Evolutionary conservation across 2,797 vertebrate species (phyloP).

Genomic region (Garrulus glandarius): DNA sequence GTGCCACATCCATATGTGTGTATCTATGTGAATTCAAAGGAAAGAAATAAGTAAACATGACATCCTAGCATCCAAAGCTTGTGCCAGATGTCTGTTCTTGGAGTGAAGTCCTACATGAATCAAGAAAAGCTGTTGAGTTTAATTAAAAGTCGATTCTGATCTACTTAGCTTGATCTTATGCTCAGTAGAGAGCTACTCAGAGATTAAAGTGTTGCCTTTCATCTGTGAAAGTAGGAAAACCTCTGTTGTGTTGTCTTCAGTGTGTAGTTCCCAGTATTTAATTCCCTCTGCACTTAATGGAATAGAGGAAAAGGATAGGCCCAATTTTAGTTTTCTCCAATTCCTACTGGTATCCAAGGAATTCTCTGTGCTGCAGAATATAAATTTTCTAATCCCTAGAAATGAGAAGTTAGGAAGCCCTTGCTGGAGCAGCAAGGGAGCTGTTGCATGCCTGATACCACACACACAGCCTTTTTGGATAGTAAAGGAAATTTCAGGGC

Average conservation of each 20-base stretch:
- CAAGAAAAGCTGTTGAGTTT: constrained; percentile 4
- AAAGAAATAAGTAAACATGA: not conserved
- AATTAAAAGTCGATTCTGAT: not conserved
- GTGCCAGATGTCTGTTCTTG: not conserved
- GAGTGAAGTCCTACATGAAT: not conserved
- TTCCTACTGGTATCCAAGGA: not conserved
- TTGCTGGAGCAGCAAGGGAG: not conserved
- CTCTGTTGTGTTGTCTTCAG: not conserved
- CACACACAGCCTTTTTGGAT: not conserved
- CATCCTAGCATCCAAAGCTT: not conserved
- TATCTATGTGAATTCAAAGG: not conserved
- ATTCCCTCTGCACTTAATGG: not conserved
- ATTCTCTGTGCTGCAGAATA: not conserved
- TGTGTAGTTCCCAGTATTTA: not conserved
- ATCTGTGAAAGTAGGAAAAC: not conserved
- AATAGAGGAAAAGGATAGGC: not conserved
- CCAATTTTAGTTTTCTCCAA: not conserved
- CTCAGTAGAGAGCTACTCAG: not conserved
- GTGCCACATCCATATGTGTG: not conserved
- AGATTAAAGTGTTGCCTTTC: no score
- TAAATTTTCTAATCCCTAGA: not conserved
- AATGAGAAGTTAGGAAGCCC: not conserved
- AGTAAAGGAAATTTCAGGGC: not conserved
- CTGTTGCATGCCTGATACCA: not conserved
- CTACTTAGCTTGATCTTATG: not conserved